phyloP scores from a whole-genome alignment of 1,140 invertebrate genomes.

The Drosophila repleta region DNA sequence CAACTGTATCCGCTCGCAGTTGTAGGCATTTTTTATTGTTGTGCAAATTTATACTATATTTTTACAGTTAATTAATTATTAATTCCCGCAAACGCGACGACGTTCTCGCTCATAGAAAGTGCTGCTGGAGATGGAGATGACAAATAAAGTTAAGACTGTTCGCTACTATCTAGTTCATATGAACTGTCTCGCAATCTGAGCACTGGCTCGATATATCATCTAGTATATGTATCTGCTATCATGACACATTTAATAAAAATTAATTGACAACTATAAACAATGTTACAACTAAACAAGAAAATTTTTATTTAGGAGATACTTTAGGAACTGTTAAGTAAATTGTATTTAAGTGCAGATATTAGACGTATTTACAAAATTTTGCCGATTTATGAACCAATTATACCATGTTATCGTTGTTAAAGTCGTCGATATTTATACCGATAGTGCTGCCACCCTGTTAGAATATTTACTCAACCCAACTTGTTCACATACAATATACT shows the following conservation, averaged over 20 bases:
- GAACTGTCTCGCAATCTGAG: not conserved
- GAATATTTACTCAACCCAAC: not conserved
- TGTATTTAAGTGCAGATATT: not conserved
- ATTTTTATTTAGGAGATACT: no score
- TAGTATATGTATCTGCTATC: not conserved
- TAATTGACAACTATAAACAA: not conserved
- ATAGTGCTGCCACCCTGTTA: constrained; percentile 13
- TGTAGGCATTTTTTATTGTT: constrained; percentile 45
- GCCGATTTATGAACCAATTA: not conserved
- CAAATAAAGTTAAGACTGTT: constrained; percentile 9
- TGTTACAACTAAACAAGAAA: no score
- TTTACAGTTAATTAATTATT: constrained; percentile 69
- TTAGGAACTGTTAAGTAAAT: no score
- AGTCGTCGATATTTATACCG: constrained; percentile 1
- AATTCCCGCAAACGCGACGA: constrained; percentile 61
- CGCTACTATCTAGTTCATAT: not conserved
- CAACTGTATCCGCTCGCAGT: constrained; percentile 49
- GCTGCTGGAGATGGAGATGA: constrained; percentile 28
- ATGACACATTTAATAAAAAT: no score
- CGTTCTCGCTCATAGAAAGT: constrained; percentile 44
- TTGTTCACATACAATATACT: constrained; percentile 21
- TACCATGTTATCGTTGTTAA: constrained; percentile 1
- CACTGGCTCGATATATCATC: constrained; percentile 5
- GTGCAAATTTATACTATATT: constrained; percentile 53
- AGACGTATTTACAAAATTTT: not conserved